Conservation (phyloP, 1,140 invertebrate species). For the Aplysia californica region DNA sequence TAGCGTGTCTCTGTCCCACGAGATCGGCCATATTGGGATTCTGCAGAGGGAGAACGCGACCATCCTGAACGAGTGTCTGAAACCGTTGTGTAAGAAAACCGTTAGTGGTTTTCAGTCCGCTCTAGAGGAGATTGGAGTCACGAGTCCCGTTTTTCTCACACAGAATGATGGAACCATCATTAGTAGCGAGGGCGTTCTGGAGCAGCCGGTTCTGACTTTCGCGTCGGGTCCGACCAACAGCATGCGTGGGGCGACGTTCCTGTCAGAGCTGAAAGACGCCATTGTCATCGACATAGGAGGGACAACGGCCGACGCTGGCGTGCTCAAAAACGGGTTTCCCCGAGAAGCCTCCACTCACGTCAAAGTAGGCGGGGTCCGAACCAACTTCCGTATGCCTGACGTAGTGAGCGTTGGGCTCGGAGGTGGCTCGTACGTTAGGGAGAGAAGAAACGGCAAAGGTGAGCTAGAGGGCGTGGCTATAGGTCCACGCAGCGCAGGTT, state of each 20-base stretch:
- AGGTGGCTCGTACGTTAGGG: conserved; percentile 59
- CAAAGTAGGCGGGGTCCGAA: conserved; percentile 53
- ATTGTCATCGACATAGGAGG: conserved; percentile 64
- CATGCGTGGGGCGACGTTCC: conserved; percentile 63
- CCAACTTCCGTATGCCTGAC: conserved; percentile 63
- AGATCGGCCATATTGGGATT: conserved; percentile 56
- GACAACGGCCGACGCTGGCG: conserved; percentile 58
- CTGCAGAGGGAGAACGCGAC: conserved; percentile 62
- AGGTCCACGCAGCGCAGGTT: conserved; percentile 59
- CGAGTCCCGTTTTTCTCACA: conserved; percentile 58
- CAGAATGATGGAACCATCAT: conserved; percentile 61
- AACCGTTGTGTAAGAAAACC: conserved; percentile 51
- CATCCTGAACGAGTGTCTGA: conserved; percentile 60
- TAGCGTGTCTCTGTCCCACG: conserved; percentile 51
- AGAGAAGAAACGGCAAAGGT: conserved; percentile 6
- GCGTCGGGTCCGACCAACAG: conserved; percentile 65
- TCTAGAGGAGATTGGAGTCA: conserved; percentile 44
- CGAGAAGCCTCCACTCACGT: conserved; percentile 53
- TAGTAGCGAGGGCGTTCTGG: conserved; percentile 38
- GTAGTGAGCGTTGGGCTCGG: conserved; percentile 61
- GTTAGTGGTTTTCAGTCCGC: conserved; percentile 51
- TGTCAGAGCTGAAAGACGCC: conserved; percentile 52
- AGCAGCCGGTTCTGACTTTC: conserved; percentile 55
- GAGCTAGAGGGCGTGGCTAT: conserved; percentile 27
- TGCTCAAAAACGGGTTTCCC: conserved; percentile 58